Conservation (phyloP, 2,797 vertebrate species). For the Hyperoplus immaculatus region DNA sequence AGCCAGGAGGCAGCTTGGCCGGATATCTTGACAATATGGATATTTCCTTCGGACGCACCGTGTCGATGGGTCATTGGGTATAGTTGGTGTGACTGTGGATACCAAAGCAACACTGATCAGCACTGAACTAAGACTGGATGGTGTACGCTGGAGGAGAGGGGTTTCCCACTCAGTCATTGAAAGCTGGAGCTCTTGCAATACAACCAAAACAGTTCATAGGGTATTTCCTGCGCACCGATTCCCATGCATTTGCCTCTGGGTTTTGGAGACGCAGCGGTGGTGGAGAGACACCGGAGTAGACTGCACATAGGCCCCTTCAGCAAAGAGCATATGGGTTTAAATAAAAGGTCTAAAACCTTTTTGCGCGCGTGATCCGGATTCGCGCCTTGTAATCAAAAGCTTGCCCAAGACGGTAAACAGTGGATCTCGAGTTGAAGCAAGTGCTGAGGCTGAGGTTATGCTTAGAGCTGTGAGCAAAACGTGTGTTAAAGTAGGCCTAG, state of each 20-base stretch:
- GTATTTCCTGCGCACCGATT: constrained; percentile 11
- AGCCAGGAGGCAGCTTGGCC: constrained; percentile 8
- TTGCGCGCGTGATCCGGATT: constrained; percentile 21
- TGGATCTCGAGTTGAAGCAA: constrained; percentile 14
- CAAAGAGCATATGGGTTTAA: constrained; percentile 27
- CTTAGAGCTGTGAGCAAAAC: constrained; percentile 30
- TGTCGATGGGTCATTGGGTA: constrained; percentile 29
- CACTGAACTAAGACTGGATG: constrained; percentile 11
- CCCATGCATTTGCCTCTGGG: constrained; percentile 10
- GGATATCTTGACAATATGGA: constrained; percentile 23
- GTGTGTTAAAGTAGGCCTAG: constrained; percentile 2
- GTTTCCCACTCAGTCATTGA: constrained; percentile 14
- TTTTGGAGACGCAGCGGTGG: constrained; percentile 40
- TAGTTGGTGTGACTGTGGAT: constrained; percentile 43
- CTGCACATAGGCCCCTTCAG: constrained; percentile 61
- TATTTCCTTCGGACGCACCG: constrained; percentile 8
- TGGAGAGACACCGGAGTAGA: constrained; percentile 53
- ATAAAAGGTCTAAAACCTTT: constrained; percentile 25
- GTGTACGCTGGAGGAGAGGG: constrained; percentile 15
- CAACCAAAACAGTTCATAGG: background rate
- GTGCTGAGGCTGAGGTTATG: constrained; percentile 35
- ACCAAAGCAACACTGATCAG: constrained; percentile 39
- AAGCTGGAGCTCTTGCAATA: constrained; percentile 12
- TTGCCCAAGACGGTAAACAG: background rate
- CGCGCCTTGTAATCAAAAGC: constrained; percentile 11